phyloP scores from a whole-genome alignment of 2,797 vertebrate species.

The Protonibea diacanthus region DNA sequence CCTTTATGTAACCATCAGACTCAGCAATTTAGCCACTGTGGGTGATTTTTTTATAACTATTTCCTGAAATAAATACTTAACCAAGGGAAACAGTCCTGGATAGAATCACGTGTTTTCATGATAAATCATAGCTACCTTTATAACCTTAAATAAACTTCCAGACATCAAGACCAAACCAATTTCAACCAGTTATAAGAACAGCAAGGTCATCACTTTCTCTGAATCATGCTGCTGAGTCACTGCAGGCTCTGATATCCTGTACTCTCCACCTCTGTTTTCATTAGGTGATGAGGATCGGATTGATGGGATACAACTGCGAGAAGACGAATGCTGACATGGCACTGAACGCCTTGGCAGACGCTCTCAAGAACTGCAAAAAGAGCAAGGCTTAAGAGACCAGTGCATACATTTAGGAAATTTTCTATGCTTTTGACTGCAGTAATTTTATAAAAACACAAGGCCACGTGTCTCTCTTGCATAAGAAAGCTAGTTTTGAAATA shows the following conservation, averaged over 20 bases:
- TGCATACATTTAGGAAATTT: slow-evolving; percentile 8
- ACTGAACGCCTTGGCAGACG: slow-evolving; percentile 87
- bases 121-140: not conserved
- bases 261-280: slow-evolving; percentile 44
- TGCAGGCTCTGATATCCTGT: slow-evolving; percentile 32
- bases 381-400: slow-evolving; percentile 84
- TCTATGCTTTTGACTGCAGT: slow-evolving; percentile 25
- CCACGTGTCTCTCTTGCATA: slow-evolving; percentile 17
- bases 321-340: slow-evolving; percentile 87
- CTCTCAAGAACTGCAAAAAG: slow-evolving; percentile 88
- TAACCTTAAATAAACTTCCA: not conserved
- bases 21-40: not conserved
- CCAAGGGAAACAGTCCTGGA: not conserved
- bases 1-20: not conserved
- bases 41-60: not conserved
- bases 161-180: not conserved
- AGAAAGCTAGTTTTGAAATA: slow-evolving; percentile 27
- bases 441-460: slow-evolving; percentile 28
- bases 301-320: slow-evolving; percentile 96
- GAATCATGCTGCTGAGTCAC: slow-evolving; percentile 52
- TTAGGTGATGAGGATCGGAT: slow-evolving; percentile 94
- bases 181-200: not conserved
- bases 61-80: not conserved
- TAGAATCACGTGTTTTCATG: not conserved
- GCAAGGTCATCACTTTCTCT: slow-evolving; percentile 17